phyloP scores from a whole-genome alignment of 2,888 invertebrate genomes.

The Mamestra brassicae region DNA sequence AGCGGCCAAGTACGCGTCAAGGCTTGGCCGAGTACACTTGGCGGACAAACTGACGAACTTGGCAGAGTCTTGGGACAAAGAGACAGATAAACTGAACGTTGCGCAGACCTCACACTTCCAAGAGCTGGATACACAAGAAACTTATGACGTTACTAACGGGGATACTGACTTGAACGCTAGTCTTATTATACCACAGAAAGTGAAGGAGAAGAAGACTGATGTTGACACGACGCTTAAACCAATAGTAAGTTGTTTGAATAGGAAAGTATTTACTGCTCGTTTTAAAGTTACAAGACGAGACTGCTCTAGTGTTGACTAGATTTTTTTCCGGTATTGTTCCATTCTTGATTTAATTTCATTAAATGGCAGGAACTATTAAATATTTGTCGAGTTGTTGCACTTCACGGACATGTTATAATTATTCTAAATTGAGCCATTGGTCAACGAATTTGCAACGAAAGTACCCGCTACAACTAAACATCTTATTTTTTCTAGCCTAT shows the following conservation, averaged over 20 bases:
- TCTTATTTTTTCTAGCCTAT: constrained; percentile 77
- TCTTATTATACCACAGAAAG: constrained; percentile 85
- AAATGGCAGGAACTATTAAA: background rate
- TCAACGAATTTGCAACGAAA: background rate
- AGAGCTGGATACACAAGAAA: constrained; percentile 83
- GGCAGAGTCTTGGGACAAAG: constrained; percentile 85
- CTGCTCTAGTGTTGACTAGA: background rate
- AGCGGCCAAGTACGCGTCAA: constrained; percentile 97
- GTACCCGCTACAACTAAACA: background rate
- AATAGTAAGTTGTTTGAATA: constrained; percentile 76
- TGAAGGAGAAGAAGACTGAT: constrained; percentile 80
- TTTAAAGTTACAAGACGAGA: background rate
- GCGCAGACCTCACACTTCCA: constrained; percentile 82
- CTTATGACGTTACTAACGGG: constrained; percentile 81
- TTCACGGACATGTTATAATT: background rate
- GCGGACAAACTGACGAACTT: constrained; percentile 94
- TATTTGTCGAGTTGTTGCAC: background rate
- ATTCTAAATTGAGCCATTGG: background rate
- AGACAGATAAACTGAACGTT: constrained; percentile 76
- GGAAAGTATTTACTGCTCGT: background rate
- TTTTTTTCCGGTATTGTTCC: background rate
- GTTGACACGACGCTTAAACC: constrained; percentile 83
- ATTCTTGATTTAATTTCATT: background rate
- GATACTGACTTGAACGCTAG: constrained; percentile 84
- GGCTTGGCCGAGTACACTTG: constrained; percentile 94